A percentile compares a stretch with the other conserved stretches of the same genome.
phyloP scores from a whole-genome alignment of 1,140 invertebrate species.

The Copidosoma floridanum region DNA sequence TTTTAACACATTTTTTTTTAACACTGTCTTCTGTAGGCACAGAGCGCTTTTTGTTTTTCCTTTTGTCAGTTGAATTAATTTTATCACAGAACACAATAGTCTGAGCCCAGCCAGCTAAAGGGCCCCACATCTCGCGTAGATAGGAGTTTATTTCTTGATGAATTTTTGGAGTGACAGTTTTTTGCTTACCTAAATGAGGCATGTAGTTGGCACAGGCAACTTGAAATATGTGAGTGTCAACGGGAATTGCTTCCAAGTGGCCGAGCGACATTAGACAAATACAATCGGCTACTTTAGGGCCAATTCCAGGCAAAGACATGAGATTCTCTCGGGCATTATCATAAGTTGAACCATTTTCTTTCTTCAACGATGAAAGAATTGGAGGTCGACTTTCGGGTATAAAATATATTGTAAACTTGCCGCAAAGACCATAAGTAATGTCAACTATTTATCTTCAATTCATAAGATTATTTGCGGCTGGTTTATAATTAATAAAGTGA shows the following conservation, averaged over 20 bases:
- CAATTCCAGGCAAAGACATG: constrained; percentile 79
- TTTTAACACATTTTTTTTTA: too few relatives aligned
- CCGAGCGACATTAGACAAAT: constrained; percentile 95
- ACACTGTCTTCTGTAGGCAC: too few relatives aligned
- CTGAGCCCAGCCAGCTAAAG: constrained; percentile 93
- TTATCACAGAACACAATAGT: constrained; percentile 65
- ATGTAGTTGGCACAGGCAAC: constrained; percentile 81
- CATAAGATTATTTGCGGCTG: too few relatives aligned
- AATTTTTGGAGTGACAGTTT: constrained; percentile 79
- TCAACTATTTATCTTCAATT: too few relatives aligned
- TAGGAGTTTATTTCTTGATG: constrained; percentile 82
- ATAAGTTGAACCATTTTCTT: constrained; percentile 63
- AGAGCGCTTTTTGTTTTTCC: constrained; percentile 21
- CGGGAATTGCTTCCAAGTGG: constrained; percentile 84
- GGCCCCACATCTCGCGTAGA: constrained; percentile 81
- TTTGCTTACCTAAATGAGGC: constrained; percentile 73
- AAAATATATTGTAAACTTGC: too few relatives aligned
- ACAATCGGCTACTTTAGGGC: constrained; percentile 96
- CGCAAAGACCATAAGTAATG: too few relatives aligned
- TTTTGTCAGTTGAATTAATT: constrained; percentile 38
- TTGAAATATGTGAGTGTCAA: constrained; percentile 96
- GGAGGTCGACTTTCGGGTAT: too few relatives aligned
- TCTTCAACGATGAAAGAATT: too few relatives aligned
- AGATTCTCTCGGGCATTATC: constrained; percentile 71
- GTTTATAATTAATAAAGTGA: too few relatives aligned